phyloP scores from a whole-genome alignment of 1,140 invertebrate species.

The Leptinotarsa defecta region DNA sequence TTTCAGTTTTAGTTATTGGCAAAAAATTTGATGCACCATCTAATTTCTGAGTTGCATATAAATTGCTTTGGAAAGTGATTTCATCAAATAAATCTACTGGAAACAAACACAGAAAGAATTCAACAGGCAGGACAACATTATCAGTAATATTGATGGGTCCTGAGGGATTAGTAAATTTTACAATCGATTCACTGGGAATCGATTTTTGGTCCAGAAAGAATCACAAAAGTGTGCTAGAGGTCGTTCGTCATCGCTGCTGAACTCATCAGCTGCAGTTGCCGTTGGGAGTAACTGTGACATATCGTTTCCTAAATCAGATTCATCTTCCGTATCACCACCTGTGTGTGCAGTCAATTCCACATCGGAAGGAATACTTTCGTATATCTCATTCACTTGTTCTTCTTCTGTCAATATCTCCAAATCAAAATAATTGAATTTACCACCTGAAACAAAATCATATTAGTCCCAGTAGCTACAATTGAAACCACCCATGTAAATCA shows the following conservation, averaged over 20 bases:
- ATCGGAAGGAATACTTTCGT: conserved; percentile 3
- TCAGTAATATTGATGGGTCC: background rate
- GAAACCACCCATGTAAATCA: no score
- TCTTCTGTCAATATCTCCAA: background rate
- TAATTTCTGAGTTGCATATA: conserved; percentile 9
- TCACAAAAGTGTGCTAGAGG: no score
- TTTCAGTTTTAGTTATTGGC: background rate
- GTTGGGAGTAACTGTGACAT: background rate
- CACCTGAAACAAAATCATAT: no score
- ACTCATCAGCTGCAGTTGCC: background rate
- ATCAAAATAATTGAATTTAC: no score
- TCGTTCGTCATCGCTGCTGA: no score
- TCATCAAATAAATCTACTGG: background rate
- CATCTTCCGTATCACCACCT: background rate
- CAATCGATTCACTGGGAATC: no score
- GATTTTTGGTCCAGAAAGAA: no score
- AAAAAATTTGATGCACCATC: background rate
- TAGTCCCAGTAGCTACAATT: no score
- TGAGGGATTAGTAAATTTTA: no score
- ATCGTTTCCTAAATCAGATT: background rate
- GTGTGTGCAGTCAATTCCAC: background rate
- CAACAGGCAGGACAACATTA: background rate
- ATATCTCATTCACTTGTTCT: background rate
- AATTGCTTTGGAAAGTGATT: conserved; percentile 1
- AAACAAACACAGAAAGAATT: background rate